A percentile compares a stretch with the other conserved stretches of the same genome.
phyloP scores from a whole-genome alignment of 2,888 invertebrate species.

The Anoplius nigerrimus region DNA sequence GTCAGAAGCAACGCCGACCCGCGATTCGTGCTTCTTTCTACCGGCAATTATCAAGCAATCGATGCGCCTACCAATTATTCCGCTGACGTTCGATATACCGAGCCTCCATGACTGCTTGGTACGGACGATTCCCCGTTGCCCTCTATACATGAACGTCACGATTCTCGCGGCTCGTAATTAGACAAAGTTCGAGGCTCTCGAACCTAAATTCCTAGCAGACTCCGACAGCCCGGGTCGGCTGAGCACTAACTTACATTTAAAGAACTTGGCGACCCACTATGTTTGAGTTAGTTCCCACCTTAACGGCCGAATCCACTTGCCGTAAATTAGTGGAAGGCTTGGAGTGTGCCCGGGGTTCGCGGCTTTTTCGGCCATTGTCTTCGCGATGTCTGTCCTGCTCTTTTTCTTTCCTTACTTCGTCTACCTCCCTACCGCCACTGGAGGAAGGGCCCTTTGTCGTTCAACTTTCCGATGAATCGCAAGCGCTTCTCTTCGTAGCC shows the following conservation, averaged over 20 bases:
- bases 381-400: too few relatives aligned
- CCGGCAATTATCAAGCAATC: constrained; percentile 13
- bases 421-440: too few relatives aligned
- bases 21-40: constrained; percentile 2
- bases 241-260: constrained; percentile 52
- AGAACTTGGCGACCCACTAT: constrained; percentile 45
- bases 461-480: too few relatives aligned
- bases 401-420: too few relatives aligned
- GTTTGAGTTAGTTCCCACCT: constrained; percentile 40
- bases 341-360: neutral
- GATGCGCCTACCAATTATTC: constrained; percentile 32
- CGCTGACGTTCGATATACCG: constrained; percentile 2
- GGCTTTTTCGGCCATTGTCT: neutral
- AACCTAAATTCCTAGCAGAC: constrained; percentile 65
- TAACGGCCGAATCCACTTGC: constrained; percentile 31
- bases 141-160: constrained; percentile 58
- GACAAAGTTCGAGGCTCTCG: constrained; percentile 66
- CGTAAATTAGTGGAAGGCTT: constrained; percentile 36
- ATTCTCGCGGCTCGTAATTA: constrained; percentile 66
- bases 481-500: too few relatives aligned
- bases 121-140: constrained; percentile 19
- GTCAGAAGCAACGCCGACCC: too few relatives aligned
- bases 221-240: constrained; percentile 18
- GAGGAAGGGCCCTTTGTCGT: too few relatives aligned
- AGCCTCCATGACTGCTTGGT: constrained; percentile 23